These are phyloP conservation scores for Lacanobia wlatinum DNA, from an alignment of 2,888 invertebrate species.

Conservation along the genomic window DNA sequence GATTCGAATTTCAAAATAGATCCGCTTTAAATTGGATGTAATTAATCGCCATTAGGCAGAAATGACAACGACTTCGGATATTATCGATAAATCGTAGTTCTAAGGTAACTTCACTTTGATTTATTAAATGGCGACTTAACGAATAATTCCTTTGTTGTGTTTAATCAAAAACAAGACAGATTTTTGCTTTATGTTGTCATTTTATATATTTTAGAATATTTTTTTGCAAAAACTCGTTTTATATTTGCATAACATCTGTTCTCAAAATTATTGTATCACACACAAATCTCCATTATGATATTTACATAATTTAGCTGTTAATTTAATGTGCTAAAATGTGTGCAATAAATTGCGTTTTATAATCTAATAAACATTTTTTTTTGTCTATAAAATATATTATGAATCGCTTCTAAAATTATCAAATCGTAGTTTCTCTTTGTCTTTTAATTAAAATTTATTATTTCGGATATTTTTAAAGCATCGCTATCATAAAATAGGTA, in stretches of 20 bases:
- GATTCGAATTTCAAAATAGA: constrained; percentile 59
- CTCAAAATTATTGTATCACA: constrained; percentile 10
- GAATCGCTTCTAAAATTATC: not conserved
- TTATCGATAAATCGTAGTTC: constrained; percentile 44
- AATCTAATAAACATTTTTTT: constrained; percentile 21
- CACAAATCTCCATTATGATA: constrained; percentile 29
- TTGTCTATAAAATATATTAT: constrained; percentile 1
- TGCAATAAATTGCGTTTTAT: constrained; percentile 35
- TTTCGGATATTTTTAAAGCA: not conserved
- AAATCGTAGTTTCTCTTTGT: constrained; percentile 1
- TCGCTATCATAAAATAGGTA: too few species aligned
- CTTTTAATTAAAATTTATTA: not conserved
- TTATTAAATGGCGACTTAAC: not conserved
- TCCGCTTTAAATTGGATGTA: constrained; percentile 47
- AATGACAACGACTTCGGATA: constrained; percentile 46
- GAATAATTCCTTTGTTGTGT: constrained; percentile 1
- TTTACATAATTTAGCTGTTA: constrained; percentile 41
- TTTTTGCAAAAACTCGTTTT: constrained; percentile 10
- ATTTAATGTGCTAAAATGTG: constrained; percentile 37
- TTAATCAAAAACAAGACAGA: not conserved
- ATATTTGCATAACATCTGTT: constrained; percentile 31
- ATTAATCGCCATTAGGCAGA: constrained; percentile 51
- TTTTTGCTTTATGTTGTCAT: not conserved
- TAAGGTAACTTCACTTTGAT: constrained; percentile 17
- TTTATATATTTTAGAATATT: not conserved